phyloP scores from a whole-genome alignment of 2,113 vertebrate genomes.

The Eudyptes chrysolophus region DNA sequence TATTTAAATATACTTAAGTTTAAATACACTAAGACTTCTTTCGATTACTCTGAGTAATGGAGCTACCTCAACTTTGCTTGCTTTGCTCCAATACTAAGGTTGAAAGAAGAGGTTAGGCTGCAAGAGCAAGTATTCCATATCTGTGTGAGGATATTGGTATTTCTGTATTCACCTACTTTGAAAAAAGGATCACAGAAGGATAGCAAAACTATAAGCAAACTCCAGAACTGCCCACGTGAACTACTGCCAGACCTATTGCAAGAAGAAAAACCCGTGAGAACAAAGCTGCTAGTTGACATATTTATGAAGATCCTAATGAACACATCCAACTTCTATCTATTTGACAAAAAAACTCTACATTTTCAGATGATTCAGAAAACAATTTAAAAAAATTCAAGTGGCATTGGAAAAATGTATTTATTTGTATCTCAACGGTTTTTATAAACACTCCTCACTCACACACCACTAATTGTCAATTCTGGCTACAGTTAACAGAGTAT shows the following conservation, averaged over 20 bases:
- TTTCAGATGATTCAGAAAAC: background rate
- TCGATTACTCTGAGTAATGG: background rate
- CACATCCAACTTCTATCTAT: background rate
- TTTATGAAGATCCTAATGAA: background rate
- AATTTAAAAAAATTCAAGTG: background rate
- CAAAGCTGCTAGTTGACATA: background rate
- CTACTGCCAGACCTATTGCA: background rate
- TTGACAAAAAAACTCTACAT: background rate
- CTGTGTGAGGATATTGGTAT: fast-evolving
- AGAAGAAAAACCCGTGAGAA: background rate
- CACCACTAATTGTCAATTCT: background rate
- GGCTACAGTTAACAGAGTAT: background rate
- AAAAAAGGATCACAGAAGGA: background rate
- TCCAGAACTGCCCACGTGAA: background rate
- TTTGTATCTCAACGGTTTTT: background rate
- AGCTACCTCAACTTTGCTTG: background rate
- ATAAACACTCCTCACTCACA: background rate
- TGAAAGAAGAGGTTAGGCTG: background rate
- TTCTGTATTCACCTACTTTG: background rate
- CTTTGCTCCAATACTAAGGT: background rate
- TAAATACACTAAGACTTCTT: background rate
- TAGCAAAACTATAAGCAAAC: background rate
- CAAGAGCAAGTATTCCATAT: background rate
- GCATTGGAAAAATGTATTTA: background rate
- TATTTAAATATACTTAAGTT: background rate